Conservation (phyloP, 2,797 vertebrate species). For the Hydrocynus forskahlii region DNA sequence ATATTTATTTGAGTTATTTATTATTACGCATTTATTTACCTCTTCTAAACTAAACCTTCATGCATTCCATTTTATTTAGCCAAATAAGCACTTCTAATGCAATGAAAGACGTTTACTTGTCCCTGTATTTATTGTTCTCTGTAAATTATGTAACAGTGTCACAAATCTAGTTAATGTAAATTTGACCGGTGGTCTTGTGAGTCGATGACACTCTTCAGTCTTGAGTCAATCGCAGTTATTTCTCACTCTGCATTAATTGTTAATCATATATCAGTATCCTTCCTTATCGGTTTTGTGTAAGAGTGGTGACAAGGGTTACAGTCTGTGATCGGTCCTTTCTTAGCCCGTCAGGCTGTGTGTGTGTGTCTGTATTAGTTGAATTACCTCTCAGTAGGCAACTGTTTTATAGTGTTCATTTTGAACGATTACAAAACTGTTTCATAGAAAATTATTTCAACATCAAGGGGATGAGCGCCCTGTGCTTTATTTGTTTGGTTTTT, state of each 20-base stretch:
- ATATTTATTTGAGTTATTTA: constrained; percentile 56
- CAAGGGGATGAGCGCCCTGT: constrained; percentile 57
- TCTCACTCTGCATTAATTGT: constrained; percentile 33
- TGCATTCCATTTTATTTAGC: constrained; percentile 60
- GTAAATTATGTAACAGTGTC: constrained; percentile 34
- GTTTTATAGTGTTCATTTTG: constrained; percentile 60
- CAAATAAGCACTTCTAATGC: constrained; percentile 60
- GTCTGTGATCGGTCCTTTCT: constrained; percentile 43
- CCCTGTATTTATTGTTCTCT: constrained; percentile 53
- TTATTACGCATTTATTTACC: constrained; percentile 44
- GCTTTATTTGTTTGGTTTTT: constrained; percentile 73
- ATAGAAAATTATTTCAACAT: constrained; percentile 57
- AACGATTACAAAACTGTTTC: constrained; percentile 61
- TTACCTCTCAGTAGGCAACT: constrained; percentile 56
- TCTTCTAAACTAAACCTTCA: constrained; percentile 48
- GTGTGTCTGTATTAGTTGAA: constrained; percentile 55
- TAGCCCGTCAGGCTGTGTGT: constrained; percentile 48
- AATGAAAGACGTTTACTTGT: constrained; percentile 41
- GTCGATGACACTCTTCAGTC: constrained; percentile 27
- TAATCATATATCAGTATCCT: constrained; percentile 27
- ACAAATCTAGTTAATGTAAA: constrained; percentile 28
- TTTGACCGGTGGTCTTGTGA: constrained; percentile 33
- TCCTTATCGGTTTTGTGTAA: constrained; percentile 37
- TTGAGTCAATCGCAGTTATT: constrained; percentile 31
- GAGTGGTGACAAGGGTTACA: constrained; percentile 45